Evolutionary conservation across 2,888 invertebrate species (phyloP), one percentile per base, ranked within the genome.

Genomic region (Pemphredon lugubris): DNA sequence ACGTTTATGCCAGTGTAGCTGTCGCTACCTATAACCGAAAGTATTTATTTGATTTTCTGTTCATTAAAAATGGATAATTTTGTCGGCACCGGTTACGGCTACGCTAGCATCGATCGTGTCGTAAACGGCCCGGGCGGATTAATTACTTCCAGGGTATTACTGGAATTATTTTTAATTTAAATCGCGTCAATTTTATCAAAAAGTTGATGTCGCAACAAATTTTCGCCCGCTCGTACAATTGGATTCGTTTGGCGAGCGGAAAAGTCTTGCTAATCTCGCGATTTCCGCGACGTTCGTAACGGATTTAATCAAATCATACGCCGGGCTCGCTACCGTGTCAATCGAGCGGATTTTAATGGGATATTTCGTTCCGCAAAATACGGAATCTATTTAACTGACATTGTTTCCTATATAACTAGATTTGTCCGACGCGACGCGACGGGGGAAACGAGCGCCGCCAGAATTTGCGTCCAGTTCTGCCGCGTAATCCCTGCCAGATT

Each of bases 381-480:
- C 45, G 45, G 60, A 47, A 66, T 59, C 60, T 60, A 66, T 66
- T 66, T 66, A 66, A 66, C 60, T 60, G 60, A 44, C 50, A 61
- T 59, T 51, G 63, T 61, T 66, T 55, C 65, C 32, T 32, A 63
- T 59, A 53, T 45, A 57, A 58, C 48, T 47, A 48, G 48, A 70
- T 58, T 58, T 21, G 40, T 37, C 37, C 51, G 51, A 42, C 53
- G 61, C n/a, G n/a, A n/a, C n/a, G n/a, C n/a, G n/a, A n/a, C n/a
- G n/a, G n/a, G n/a, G n/a, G n/a, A n/a, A 61, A 57, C 7, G 57
- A 26, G 26, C 7, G 32, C 39, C 37, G 60, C 23, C 64, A 30
- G 42, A 26, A 59, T 54, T 23, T 50, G 7, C 16, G 40, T 45
- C 51, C 26, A 26, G 45, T 32, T 34, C 48, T 53, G 67, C 48